Conservation (phyloP, 2,888 invertebrate species). For the Lucinisca nassula region DNA sequence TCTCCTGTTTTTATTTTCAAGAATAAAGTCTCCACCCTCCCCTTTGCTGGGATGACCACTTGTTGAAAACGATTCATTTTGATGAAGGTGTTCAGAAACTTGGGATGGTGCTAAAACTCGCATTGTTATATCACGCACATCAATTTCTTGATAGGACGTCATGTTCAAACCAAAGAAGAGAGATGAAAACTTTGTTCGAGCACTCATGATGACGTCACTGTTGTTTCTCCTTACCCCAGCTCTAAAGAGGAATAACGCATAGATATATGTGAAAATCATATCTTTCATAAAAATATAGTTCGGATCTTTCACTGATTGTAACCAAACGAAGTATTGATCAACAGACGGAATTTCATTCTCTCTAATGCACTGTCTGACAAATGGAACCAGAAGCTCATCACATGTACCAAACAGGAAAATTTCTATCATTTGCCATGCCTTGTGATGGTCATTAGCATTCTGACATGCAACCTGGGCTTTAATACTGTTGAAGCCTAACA, state of each 20-base stretch:
- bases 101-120: neutral
- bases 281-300: neutral
- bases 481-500: neutral
- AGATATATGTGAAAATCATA: neutral
- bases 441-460: neutral
- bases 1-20: too few species aligned
- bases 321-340: neutral
- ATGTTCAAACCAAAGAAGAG: neutral
- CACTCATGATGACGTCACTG: neutral
- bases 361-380: neutral
- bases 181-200: neutral
- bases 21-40: too few species aligned
- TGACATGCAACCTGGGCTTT: neutral
- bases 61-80: too few species aligned
- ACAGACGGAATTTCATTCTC: neutral
- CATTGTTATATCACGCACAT: neutral
- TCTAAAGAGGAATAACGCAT: neutral
- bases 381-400: neutral
- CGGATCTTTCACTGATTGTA: neutral
- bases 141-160: neutral
- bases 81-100: too few species aligned
- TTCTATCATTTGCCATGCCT: neutral
- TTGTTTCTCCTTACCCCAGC: neutral
- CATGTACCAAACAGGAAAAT: neutral
- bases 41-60: too few species aligned